Conservation (phyloP, 2,888 invertebrate genomes). For the Melikaiella ostensackeni region DNA sequence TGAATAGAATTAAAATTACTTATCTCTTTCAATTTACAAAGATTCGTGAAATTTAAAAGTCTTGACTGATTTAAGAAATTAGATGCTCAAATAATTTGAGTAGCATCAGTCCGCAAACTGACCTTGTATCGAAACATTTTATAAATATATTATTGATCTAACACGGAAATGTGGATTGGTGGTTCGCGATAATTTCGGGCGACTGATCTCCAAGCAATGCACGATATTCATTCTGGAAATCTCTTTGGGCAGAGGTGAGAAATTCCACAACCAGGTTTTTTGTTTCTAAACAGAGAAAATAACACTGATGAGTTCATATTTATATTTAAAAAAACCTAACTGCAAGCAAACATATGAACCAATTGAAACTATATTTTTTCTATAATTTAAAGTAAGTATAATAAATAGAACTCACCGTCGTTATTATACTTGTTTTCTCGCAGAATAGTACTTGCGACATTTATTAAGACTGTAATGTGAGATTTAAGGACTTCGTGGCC, state of each 20-base stretch:
- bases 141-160: conserved; percentile 10
- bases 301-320: conserved; percentile 47
- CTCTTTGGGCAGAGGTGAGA: conserved; percentile 79
- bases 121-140: not conserved
- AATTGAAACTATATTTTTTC: not conserved
- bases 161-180: conserved; percentile 64
- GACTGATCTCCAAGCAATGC: conserved; percentile 76
- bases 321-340: no score
- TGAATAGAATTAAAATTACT: not conserved
- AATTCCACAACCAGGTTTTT: conserved; percentile 78
- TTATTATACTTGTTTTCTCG: conserved; percentile 80
- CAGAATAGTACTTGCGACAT: conserved; percentile 79
- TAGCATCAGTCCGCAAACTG: not conserved
- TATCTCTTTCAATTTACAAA: not conserved
- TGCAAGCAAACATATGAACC: not conserved
- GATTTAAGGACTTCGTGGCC: conserved; percentile 80
- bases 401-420: conserved; percentile 75
- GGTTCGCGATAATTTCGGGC: conserved; percentile 71
- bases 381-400: no score
- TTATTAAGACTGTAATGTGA: conserved; percentile 79
- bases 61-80: conserved; percentile 23
- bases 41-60: conserved; percentile 7
- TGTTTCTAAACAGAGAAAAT: conserved; percentile 75
- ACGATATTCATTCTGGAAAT: conserved; percentile 80
- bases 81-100: conserved; percentile 4